These are phyloP conservation scores for Drosophila obscura DNA, from an alignment of 1,140 invertebrate genomes.

Conservation along the genomic window DNA sequence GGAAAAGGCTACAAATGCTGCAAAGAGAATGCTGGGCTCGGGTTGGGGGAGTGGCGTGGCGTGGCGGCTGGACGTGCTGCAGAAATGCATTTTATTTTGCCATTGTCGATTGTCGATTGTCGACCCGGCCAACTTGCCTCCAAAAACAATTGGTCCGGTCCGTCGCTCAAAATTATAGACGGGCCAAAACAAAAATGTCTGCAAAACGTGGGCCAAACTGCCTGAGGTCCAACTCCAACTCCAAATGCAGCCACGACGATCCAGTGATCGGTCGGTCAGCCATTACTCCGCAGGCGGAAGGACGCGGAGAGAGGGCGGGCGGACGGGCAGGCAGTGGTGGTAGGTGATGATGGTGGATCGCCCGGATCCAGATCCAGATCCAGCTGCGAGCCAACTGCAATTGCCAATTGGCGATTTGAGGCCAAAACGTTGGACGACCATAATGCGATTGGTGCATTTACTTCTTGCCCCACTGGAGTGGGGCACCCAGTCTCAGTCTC, in stretches of 20 bases:
- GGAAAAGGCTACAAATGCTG: conserved; percentile 73
- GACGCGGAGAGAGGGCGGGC: no score
- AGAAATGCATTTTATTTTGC: conserved; percentile 77
- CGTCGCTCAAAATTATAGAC: conserved; percentile 47
- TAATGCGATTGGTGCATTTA: conserved; percentile 82
- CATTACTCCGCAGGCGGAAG: conserved; percentile 23
- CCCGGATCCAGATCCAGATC: not conserved
- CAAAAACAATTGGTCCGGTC: conserved; percentile 51
- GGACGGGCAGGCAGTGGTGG: not conserved
- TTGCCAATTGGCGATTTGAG: conserved; percentile 66
- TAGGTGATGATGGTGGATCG: conserved; percentile 4
- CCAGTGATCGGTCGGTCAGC: conserved; percentile 26
- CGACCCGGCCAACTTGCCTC: conserved; percentile 4
- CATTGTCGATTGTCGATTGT: not conserved
- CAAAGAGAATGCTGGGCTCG: conserved; percentile 6
- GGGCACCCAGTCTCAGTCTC: not conserved
- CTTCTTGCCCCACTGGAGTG: conserved; percentile 42
- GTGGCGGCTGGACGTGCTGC: conserved; percentile 52
- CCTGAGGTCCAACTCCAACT: conserved; percentile 23
- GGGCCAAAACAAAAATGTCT: conserved; percentile 64
- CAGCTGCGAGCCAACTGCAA: conserved; percentile 43
- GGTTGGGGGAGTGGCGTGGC: not conserved
- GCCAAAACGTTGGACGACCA: conserved; percentile 74
- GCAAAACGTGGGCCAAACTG: conserved; percentile 75
- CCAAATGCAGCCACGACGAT: not conserved